Percentiles rank a stretch among this genome's conserved stretches.
Conservation (phyloP, 2,888 invertebrate genomes). For the Leucoma salicis region DNA sequence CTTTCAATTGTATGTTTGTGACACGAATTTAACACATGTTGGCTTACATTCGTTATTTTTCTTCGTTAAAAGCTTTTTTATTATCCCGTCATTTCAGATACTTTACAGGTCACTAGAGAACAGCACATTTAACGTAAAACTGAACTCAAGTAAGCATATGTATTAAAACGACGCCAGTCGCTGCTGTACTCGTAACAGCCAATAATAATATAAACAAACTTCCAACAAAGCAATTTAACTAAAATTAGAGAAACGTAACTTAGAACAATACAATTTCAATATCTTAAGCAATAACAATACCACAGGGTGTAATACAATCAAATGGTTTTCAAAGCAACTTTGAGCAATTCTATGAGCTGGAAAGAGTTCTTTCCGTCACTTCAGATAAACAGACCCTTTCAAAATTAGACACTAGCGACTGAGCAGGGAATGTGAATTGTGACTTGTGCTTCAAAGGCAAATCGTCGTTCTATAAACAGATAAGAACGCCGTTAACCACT, state of each 20-base stretch:
- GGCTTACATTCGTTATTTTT: not conserved
- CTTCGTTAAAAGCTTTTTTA: not conserved
- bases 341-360: not conserved
- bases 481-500: not conserved
- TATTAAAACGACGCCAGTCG: not conserved
- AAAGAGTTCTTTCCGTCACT: not conserved
- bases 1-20: too few relatives aligned
- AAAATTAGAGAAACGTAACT: not conserved
- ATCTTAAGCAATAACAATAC: not conserved
- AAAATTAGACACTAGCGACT: not conserved
- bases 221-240: not conserved
- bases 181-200: too few relatives aligned
- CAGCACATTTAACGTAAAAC: not conserved
- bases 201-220: not conserved
- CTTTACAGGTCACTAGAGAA: not conserved
- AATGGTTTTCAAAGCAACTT: not conserved
- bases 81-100: not conserved
- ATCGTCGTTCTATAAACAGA: not conserved
- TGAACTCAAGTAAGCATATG: not conserved
- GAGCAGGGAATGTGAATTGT: not conserved
- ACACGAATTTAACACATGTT: not conserved
- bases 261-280: not conserved
- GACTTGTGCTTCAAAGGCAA: not conserved
- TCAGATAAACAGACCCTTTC: not conserved
- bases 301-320: not conserved